Conservation (phyloP, 2,113 vertebrate species). For the Zosterops japonicus region DNA sequence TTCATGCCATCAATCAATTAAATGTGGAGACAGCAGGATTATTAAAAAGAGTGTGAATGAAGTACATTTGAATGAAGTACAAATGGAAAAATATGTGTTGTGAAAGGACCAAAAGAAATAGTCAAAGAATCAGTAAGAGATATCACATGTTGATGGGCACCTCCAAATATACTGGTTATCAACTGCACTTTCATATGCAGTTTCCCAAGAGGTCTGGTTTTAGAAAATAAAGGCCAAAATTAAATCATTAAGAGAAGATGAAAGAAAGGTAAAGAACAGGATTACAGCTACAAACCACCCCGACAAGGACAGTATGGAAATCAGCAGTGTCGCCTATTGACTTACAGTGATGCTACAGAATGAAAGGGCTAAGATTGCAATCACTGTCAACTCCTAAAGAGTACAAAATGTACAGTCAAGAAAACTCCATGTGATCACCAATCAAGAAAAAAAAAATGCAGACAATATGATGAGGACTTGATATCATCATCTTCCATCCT, state of each 20-base stretch:
- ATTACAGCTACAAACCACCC: not conserved
- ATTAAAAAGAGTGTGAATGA: not conserved
- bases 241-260: not conserved
- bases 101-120: not conserved
- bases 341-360: not conserved
- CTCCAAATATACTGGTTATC: not conserved
- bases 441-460: not conserved
- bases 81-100: not conserved
- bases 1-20: not conserved
- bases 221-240: not conserved
- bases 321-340: not conserved
- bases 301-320: not conserved
- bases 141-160: not conserved
- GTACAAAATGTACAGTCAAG: not conserved
- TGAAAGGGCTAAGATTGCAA: constrained; percentile 39
- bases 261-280: not conserved
- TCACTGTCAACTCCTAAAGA: not conserved
- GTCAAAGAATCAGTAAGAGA: not conserved
- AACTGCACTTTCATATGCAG: not conserved
- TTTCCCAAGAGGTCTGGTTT: not conserved
- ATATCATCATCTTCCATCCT: not conserved
- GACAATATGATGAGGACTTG: not conserved
- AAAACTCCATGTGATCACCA: not conserved
- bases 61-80: not conserved
- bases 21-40: not conserved